These are phyloP conservation scores for Centrocercus urophasianus DNA, from an alignment of 2,113 vertebrate genomes.

Conservation along the genomic window DNA sequence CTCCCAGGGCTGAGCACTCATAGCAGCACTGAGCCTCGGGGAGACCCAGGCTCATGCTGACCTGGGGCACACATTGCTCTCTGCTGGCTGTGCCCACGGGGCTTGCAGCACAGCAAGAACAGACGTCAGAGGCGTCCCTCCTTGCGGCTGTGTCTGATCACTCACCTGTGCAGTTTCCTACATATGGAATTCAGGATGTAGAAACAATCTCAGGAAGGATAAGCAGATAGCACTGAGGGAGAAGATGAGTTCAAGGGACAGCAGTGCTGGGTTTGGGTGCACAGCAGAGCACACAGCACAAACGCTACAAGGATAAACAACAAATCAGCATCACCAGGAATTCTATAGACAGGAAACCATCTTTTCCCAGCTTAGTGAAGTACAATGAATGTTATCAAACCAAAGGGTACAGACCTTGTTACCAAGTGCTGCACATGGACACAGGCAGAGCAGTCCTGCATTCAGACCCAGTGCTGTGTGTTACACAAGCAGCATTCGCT, in stretches of 20 bases:
- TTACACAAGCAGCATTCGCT: conserved; percentile 10
- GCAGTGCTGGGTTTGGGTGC: not conserved
- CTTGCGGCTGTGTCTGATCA: not conserved
- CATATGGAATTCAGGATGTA: not conserved
- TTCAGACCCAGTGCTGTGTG: not conserved
- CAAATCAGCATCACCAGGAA: not conserved
- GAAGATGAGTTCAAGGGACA: rapidly evolving
- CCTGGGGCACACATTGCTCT: not conserved
- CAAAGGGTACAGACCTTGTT: not conserved
- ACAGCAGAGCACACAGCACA: not conserved
- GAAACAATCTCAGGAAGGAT: not conserved
- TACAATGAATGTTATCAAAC: not conserved
- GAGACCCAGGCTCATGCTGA: not conserved
- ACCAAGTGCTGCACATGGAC: rapidly evolving
- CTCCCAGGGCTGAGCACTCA: not conserved
- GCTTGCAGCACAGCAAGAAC: rapidly evolving
- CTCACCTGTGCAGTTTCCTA: not conserved
- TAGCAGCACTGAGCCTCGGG: not conserved
- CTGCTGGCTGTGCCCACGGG: not conserved
- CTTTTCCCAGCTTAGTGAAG: not conserved
- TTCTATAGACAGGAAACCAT: not conserved
- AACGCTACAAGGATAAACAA: not conserved
- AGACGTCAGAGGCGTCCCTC: conserved; percentile 16
- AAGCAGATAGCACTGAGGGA: not conserved
- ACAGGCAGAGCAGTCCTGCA: not conserved